phyloP scores from a whole-genome alignment of 2,113 vertebrate species.

The Pelmatolapia mariae region DNA sequence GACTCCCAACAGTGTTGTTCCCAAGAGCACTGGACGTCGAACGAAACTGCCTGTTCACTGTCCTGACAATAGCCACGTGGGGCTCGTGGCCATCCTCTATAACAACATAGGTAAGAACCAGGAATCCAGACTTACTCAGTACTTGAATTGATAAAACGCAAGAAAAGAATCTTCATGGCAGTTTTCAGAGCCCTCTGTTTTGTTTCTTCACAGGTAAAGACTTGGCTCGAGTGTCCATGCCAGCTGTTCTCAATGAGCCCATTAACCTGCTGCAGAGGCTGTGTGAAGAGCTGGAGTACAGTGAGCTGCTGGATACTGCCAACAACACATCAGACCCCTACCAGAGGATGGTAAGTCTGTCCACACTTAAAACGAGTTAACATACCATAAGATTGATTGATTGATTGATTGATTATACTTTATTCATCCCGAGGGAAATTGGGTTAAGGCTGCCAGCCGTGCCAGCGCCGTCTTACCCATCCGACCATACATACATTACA shows the following conservation, averaged over 20 bases:
- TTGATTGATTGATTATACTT: too few relatives aligned
- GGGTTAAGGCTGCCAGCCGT: too few relatives aligned
- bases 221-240: slow-evolving; percentile 89
- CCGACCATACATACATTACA: too few relatives aligned
- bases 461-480: too few relatives aligned
- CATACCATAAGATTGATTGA: not conserved
- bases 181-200: not conserved
- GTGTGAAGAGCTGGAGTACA: slow-evolving; percentile 90
- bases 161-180: not conserved
- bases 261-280: slow-evolving; percentile 86
- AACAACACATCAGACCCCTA: slow-evolving; percentile 77
- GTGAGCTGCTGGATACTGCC: slow-evolving; percentile 81
- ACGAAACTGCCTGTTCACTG: slow-evolving; percentile 74
- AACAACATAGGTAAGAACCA: slow-evolving; percentile 80
- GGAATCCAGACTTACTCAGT: not conserved
- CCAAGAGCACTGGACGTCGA: slow-evolving; percentile 60
- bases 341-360: slow-evolving; percentile 80
- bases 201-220: slow-evolving; percentile 75
- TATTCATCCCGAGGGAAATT: too few relatives aligned
- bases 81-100: slow-evolving; percentile 85
- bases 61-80: slow-evolving; percentile 80
- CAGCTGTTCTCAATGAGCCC: slow-evolving; percentile 85
- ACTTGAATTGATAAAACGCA: rapidly evolving
- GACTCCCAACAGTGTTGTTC: not conserved
- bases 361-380: not conserved